These are phyloP conservation scores for Brachionus paranguensis DNA, from an alignment of 1,140 invertebrate genomes.

Conservation along the genomic window DNA sequence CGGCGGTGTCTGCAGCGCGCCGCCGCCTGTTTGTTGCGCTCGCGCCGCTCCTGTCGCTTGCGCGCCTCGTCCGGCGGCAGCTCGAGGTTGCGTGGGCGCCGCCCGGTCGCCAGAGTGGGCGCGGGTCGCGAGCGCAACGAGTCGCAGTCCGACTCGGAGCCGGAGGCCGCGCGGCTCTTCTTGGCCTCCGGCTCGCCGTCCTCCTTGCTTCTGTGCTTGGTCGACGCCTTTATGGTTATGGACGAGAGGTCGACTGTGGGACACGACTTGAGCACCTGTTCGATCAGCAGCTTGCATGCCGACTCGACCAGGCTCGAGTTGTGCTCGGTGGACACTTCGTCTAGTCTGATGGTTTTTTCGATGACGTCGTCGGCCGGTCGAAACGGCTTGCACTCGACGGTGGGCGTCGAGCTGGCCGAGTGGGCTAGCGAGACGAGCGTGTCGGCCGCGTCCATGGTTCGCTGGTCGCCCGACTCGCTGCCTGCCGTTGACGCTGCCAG, in stretches of 20 bases:
- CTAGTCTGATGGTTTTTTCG: constrained; percentile 5
- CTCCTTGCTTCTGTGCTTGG: not conserved
- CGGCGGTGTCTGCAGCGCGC: constrained; percentile 1
- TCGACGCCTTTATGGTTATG: not conserved
- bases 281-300: not conserved
- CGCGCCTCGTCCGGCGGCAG: constrained; percentile 17
- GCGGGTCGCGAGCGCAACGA: not conserved
- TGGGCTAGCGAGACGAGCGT: not conserved
- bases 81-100: constrained; percentile 3
- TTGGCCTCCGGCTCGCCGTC: not conserved
- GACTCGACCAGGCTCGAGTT: not conserved
- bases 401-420: not conserved
- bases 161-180: not conserved
- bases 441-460: constrained; percentile 3
- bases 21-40: constrained; percentile 36
- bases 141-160: not conserved
- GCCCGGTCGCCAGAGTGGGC: constrained; percentile 35
- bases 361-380: not conserved
- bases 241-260: not conserved
- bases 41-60: constrained; percentile 21
- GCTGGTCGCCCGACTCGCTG: not conserved
- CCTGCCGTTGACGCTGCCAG: too few relatives aligned
- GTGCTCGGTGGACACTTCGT: not conserved
- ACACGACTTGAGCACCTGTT: constrained; percentile 19
- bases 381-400: constrained; percentile 10